Conservation (phyloP, 2,888 invertebrate species). For the Osmoderma eremita region DNA sequence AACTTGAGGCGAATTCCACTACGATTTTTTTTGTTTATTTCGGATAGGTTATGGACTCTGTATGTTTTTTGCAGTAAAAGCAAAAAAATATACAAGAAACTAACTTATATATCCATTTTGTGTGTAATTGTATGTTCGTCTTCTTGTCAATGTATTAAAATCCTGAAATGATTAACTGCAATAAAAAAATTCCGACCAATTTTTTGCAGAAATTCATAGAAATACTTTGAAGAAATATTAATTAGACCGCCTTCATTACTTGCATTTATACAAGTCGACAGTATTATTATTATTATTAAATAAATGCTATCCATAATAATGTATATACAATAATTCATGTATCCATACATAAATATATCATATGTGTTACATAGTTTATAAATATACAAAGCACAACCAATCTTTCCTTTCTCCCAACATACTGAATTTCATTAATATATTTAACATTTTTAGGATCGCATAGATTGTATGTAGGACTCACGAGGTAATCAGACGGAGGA, state of each 20-base stretch:
- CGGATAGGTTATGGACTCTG: too few relatives aligned
- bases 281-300: conserved; percentile 20
- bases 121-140: too few relatives aligned
- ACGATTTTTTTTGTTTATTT: too few relatives aligned
- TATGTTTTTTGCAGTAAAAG: too few relatives aligned
- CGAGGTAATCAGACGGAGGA: not conserved
- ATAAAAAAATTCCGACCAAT: too few relatives aligned
- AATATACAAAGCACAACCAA: conserved; percentile 36
- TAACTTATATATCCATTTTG: too few relatives aligned
- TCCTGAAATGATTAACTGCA: too few relatives aligned
- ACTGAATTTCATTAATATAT: not conserved
- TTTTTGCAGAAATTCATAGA: too few relatives aligned
- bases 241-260: not conserved
- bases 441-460: conserved; percentile 14
- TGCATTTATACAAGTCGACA: conserved; percentile 21
- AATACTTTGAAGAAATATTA: too few relatives aligned
- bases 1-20: too few relatives aligned
- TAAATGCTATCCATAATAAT: conserved; percentile 31
- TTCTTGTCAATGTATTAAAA: too few relatives aligned
- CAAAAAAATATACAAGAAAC: too few relatives aligned
- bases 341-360: conserved; percentile 25
- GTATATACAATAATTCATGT: conserved; percentile 27
- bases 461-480: not conserved
- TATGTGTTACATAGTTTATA: conserved; percentile 17
- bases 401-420: conserved; percentile 12